Conservation (phyloP, 2,888 invertebrate genomes). For the Dasypolia templi region DNA sequence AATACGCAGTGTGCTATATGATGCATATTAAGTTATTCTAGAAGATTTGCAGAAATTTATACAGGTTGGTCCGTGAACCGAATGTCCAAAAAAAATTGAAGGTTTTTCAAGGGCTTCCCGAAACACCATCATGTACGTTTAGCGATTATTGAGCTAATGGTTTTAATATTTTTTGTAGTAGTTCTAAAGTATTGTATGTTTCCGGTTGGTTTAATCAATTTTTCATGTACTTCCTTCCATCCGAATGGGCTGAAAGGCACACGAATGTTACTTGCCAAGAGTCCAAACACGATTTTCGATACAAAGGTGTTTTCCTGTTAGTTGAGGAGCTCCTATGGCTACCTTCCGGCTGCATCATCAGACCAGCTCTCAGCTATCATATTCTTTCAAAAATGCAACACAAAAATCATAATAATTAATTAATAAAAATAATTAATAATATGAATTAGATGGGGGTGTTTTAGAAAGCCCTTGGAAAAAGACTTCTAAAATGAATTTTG, state of each 20-base stretch:
- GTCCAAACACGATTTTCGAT: not conserved
- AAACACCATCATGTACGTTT: not conserved
- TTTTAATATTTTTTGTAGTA: not conserved
- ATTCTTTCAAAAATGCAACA: not conserved
- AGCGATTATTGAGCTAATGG: not conserved
- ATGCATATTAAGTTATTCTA: not conserved
- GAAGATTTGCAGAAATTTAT: not conserved
- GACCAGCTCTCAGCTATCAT: not conserved
- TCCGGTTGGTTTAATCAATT: too few species aligned
- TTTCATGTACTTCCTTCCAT: not conserved
- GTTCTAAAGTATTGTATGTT: not conserved
- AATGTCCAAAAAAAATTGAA: not conserved
- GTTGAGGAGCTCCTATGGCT: not conserved
- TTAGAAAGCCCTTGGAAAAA: not conserved
- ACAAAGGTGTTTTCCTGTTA: not conserved
- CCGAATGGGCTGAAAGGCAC: not conserved
- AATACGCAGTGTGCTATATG: conserved; percentile 32
- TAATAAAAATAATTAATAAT: too few species aligned
- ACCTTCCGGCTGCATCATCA: not conserved
- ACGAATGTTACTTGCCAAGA: not conserved
- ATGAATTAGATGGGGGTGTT: too few species aligned
- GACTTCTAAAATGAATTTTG: not conserved
- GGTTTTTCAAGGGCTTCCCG: not conserved
- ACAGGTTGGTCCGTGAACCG: not conserved
- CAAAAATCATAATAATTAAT: too few species aligned